Evolutionary conservation across 2,888 invertebrate genomes (phyloP), one percentile per base, ranked within the genome.

Genomic region (Buathra laborator): DNA sequence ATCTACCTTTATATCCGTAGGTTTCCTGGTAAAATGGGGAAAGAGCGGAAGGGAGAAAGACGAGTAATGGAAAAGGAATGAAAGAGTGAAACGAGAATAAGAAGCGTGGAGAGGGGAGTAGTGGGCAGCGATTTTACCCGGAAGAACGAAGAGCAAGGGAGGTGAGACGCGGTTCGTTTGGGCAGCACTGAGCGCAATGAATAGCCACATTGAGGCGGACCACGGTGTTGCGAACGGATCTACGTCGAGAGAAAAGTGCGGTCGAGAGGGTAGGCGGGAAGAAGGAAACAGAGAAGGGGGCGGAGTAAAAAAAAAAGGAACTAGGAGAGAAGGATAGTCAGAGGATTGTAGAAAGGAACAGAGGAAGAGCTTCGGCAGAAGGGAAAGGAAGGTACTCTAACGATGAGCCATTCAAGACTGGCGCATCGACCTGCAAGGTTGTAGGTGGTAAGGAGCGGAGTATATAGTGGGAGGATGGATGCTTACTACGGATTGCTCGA

Each of bases 341-440:
- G 68, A 56, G 76, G 51, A 29, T 51, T 9, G 71, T 66, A 37
- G 76, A 62, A 71, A 43, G 68, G 56, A 46, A 29, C 48, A 70
- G 66, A 68, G 53, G 51, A 72, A 43, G 79, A 84, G 85, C 71
- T 44, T 82, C 48, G 81, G 72, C 79, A 85, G 81, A 81, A 85
- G 81, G 75, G 77, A 70, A 78, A 87, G 85, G 85, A 87, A 87
- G 86, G 87, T 88, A 86, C 88, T 88, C 86, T 90, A 90, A 91
- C 89, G 90, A 88, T 86, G 84, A 87, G 90, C 87, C 88, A 89
- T 88, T 89, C 88, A 89, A 87, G 85, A 82, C 86, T 85, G 86
- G 88, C 87, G 82, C 86, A 88, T 88, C 88, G 88, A 87, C 88
- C 88, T 84, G 83, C 81, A 85, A 37, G 85, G 83, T 82, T 87